Conservation (phyloP, 2,888 invertebrate species). For the Mantis religiosa region DNA sequence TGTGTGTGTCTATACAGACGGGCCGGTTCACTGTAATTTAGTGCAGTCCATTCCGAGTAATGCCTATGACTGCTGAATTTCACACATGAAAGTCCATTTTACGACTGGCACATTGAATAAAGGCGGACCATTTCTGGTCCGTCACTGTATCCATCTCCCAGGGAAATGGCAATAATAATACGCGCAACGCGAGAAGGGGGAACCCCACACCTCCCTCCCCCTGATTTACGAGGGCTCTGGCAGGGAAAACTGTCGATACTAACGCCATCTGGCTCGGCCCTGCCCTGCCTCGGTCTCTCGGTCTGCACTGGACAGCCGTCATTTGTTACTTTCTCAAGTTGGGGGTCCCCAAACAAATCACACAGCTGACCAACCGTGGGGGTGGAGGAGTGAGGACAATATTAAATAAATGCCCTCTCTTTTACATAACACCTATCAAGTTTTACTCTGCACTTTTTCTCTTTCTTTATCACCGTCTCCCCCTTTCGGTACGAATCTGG, state of each 20-base stretch:
- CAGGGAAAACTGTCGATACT: slow-evolving; percentile 31
- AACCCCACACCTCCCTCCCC: slow-evolving; percentile 4
- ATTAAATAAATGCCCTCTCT: slow-evolving; percentile 32
- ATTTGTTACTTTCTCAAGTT: slow-evolving; percentile 35
- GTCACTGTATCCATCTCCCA: slow-evolving; percentile 38
- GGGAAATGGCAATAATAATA: slow-evolving; percentile 38
- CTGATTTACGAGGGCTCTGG: slow-evolving; percentile 37
- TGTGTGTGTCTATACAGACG: not conserved
- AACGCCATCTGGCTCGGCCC: slow-evolving; percentile 31
- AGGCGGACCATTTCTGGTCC: slow-evolving; percentile 36
- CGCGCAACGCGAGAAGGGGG: not conserved
- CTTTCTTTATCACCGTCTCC: not conserved
- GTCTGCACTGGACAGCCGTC: slow-evolving; percentile 33
- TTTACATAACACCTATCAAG: slow-evolving; percentile 31
- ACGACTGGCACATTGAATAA: slow-evolving; percentile 38
- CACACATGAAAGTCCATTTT: slow-evolving; percentile 39
- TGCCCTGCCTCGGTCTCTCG: slow-evolving; percentile 30
- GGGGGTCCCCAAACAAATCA: slow-evolving; percentile 34
- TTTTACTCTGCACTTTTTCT: not conserved
- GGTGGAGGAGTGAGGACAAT: slow-evolving; percentile 25
- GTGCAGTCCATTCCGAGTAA: slow-evolving; percentile 38
- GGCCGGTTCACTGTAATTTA: slow-evolving; percentile 34
- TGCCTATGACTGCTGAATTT: slow-evolving; percentile 40
- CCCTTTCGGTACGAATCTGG: not conserved
- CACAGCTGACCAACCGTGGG: slow-evolving; percentile 29